Evolutionary conservation across 2,888 invertebrate species (phyloP).

Genomic region (Perizoma flavofasciatum): DNA sequence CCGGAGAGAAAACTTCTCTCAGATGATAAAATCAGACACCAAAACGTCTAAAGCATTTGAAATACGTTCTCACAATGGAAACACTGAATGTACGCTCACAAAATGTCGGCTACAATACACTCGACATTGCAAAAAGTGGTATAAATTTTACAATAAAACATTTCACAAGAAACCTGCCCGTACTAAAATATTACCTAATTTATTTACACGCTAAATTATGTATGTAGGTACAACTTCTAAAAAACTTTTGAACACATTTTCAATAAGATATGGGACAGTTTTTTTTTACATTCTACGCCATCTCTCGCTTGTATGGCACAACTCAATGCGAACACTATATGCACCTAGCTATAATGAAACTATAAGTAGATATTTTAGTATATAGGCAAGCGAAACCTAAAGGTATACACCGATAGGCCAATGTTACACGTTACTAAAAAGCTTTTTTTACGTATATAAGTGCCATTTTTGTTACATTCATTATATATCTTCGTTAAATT

Average conservation of each 20-base stretch:
- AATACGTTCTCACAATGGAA: not conserved
- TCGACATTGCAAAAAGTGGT: slow-evolving; percentile 44
- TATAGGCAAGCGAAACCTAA: slow-evolving; percentile 58
- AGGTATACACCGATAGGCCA: slow-evolving; percentile 54
- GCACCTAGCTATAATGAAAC: slow-evolving; percentile 42
- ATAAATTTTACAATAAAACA: slow-evolving; percentile 52
- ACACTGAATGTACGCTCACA: slow-evolving; percentile 5
- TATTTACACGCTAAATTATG: slow-evolving; percentile 68
- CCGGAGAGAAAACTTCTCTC: too few relatives aligned
- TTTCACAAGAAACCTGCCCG: slow-evolving; percentile 42
- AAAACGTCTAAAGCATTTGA: too few relatives aligned
- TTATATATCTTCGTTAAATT: slow-evolving; percentile 59
- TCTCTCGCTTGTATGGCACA: slow-evolving; percentile 65
- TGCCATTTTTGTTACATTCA: slow-evolving; percentile 60
- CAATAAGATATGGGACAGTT: slow-evolving; percentile 77
- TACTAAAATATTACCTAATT: slow-evolving; percentile 48
- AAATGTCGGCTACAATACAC: slow-evolving; percentile 14
- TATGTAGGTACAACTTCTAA: slow-evolving; percentile 74
- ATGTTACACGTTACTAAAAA: slow-evolving; percentile 57
- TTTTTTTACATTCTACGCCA: slow-evolving; percentile 53
- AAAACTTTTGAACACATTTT: slow-evolving; percentile 81
- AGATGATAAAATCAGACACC: too few relatives aligned
- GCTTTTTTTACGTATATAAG: slow-evolving; percentile 74
- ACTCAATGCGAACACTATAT: slow-evolving; percentile 46
- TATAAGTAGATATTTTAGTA: slow-evolving; percentile 18